These are phyloP conservation scores for Polypterus bichir DNA, from an alignment of 2,113 vertebrate species.

Conservation along the genomic window DNA sequence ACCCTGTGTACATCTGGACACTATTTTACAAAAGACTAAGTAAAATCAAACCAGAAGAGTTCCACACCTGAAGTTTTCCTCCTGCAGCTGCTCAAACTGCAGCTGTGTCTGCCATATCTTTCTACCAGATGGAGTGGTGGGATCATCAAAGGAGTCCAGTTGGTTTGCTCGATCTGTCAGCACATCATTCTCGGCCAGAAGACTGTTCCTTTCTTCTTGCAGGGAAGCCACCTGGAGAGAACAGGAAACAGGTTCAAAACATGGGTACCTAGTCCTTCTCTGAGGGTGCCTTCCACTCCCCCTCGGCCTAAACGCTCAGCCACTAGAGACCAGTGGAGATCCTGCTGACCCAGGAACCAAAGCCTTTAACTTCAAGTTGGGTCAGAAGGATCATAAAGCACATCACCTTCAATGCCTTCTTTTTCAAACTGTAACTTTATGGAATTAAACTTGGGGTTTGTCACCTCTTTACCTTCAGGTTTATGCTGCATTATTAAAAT, in stretches of 20 bases:
- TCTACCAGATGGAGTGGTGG: conserved; percentile 67
- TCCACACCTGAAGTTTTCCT: conserved; percentile 86
- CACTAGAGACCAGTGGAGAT: too few relatives aligned
- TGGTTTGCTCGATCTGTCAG: conserved; percentile 85
- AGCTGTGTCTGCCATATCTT: conserved; percentile 80
- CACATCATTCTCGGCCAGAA: conserved; percentile 85
- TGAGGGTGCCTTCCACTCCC: too few relatives aligned
- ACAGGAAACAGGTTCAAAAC: background rate
- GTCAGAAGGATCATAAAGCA: conserved; percentile 11
- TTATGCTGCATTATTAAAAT: too few relatives aligned
- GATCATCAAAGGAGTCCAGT: conserved; percentile 79
- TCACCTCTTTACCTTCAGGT: too few relatives aligned
- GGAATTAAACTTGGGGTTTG: too few relatives aligned
- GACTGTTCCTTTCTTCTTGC: conserved; percentile 83
- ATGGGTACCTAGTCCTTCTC: background rate
- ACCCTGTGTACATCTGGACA: too few relatives aligned
- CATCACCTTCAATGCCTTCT: background rate
- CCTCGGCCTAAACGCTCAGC: too few relatives aligned
- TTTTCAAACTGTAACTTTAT: too few relatives aligned
- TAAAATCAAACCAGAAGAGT: background rate
- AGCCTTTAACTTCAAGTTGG: background rate
- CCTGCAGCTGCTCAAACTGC: conserved; percentile 80
- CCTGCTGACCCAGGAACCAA: too few relatives aligned
- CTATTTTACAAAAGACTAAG: too few relatives aligned
- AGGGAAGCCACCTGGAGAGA: conserved; percentile 71